These are phyloP conservation scores for Orientallactaga sibirica DNA, from an alignment of 2,797 vertebrate genomes.

Conservation along the genomic window DNA sequence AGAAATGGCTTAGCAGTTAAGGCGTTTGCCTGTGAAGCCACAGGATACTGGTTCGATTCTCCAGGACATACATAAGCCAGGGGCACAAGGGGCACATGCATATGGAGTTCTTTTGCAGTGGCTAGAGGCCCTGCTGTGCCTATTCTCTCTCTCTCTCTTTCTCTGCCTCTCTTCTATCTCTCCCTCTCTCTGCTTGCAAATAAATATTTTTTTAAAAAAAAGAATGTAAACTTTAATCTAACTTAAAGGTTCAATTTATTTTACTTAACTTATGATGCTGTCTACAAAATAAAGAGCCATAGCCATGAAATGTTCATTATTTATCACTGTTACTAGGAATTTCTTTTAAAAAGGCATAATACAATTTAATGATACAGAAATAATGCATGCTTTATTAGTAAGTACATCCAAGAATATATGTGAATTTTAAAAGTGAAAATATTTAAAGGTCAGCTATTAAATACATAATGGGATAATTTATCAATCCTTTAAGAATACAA, in stretches of 20 bases:
- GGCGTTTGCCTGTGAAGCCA: too few relatives aligned
- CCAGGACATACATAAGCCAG: too few relatives aligned
- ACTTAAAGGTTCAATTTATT: not conserved
- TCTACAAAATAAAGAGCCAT: constrained; percentile 23
- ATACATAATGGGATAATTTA: not conserved
- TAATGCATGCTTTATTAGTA: not conserved
- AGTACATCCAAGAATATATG: not conserved
- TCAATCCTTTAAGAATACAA: not conserved
- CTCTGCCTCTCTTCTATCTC: too few relatives aligned
- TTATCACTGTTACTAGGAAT: constrained; percentile 6
- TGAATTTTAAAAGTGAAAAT: not conserved
- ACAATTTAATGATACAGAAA: not conserved
- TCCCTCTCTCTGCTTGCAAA: too few relatives aligned
- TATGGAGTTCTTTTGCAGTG: too few relatives aligned
- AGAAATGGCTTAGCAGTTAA: too few relatives aligned
- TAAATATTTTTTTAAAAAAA: too few relatives aligned
- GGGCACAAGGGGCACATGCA: too few relatives aligned
- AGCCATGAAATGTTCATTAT: not conserved
- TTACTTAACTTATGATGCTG: constrained; percentile 19
- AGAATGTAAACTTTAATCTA: too few relatives aligned
- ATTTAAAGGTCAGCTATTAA: not conserved
- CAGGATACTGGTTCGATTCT: too few relatives aligned
- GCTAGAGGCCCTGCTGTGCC: too few relatives aligned
- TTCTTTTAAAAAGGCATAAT: not conserved
- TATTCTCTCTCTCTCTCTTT: too few relatives aligned